These are phyloP conservation scores for Noctilio leporinus DNA, from an alignment of 2,113 vertebrate genomes.

Conservation along the genomic window DNA sequence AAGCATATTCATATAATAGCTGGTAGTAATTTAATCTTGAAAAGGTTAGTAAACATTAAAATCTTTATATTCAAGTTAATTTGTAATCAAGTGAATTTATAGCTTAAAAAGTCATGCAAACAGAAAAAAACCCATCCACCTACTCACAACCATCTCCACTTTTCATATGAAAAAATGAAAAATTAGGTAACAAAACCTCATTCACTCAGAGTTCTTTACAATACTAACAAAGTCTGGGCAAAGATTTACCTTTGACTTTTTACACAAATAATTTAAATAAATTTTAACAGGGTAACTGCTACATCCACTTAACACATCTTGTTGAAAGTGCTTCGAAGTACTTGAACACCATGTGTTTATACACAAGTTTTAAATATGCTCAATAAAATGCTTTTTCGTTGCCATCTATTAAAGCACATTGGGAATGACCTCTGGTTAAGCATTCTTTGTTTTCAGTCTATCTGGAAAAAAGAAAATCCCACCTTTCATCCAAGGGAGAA, in stretches of 20 bases:
- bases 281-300: not conserved
- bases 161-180: not conserved
- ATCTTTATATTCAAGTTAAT: not conserved
- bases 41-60: not conserved
- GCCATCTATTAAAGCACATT: not conserved
- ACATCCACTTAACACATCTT: not conserved
- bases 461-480: not conserved
- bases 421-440: not conserved
- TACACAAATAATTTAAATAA: not conserved
- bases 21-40: constrained; percentile 7
- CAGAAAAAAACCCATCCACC: not conserved
- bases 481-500: not conserved
- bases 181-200: not conserved
- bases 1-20: not conserved
- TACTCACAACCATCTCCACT: not conserved
- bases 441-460: not conserved
- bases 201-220: not conserved
- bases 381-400: not conserved
- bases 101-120: not conserved
- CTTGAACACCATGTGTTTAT: constrained; percentile 1
- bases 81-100: not conserved
- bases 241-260: not conserved
- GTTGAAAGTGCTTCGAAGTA: not conserved
- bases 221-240: not conserved
- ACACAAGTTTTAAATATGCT: not conserved